These are phyloP conservation scores for Calyptomena viridis DNA, from an alignment of 2,113 vertebrate genomes.

Conservation along the genomic window DNA sequence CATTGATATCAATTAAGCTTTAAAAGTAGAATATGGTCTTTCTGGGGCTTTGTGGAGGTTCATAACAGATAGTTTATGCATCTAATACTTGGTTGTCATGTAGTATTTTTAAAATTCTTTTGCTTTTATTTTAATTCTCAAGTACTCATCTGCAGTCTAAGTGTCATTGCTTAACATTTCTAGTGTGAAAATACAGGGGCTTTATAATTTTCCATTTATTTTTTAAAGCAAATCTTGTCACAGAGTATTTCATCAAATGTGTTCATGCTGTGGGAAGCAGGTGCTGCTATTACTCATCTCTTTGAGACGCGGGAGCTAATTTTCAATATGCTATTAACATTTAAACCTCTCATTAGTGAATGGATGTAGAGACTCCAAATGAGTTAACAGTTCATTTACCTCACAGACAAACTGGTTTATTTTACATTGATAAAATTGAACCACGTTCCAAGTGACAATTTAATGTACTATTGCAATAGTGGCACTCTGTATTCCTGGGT, in stretches of 20 bases:
- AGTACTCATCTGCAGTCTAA: constrained; percentile 47
- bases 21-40: constrained; percentile 38
- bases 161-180: constrained; percentile 47
- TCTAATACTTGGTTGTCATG: constrained; percentile 38
- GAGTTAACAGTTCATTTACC: background rate
- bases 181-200: background rate
- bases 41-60: constrained; percentile 1
- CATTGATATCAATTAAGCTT: constrained; percentile 34
- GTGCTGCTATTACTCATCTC: constrained; percentile 31
- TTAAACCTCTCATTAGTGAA: background rate
- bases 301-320: background rate
- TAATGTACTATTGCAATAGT: background rate
- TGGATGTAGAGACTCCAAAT: background rate
- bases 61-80: constrained; percentile 4
- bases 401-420: background rate
- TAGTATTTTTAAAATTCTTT: constrained; percentile 31
- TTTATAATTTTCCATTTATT: background rate
- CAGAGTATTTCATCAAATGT: constrained; percentile 1
- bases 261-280: constrained; percentile 50
- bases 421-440: background rate
- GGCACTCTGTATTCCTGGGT: constrained; percentile 45
- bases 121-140: constrained; percentile 31
- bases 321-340: background rate
- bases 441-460: background rate
- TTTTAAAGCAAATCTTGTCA: background rate